phyloP scores from a whole-genome alignment of 2,113 vertebrate genomes.

The Myotis brandtii region DNA sequence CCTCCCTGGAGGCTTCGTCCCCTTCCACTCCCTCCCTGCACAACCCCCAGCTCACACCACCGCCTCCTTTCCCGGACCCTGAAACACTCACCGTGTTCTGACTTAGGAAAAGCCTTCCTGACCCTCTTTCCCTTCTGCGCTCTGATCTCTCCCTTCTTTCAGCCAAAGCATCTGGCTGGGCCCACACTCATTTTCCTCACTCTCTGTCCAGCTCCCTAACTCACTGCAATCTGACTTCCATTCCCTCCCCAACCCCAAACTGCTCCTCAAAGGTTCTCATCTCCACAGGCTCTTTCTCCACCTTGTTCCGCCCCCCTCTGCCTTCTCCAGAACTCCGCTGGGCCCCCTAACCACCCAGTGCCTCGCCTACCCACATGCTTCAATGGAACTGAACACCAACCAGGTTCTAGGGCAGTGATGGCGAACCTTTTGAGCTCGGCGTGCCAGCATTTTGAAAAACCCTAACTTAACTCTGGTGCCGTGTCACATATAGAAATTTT shows the following conservation, averaged over 20 bases:
- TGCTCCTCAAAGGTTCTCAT: background rate
- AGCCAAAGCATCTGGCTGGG: background rate
- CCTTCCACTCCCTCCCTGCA: background rate
- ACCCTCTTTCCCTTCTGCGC: background rate
- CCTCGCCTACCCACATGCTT: background rate
- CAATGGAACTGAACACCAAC: background rate
- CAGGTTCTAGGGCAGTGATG: background rate
- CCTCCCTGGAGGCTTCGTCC: background rate
- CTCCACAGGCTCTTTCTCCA: no score
- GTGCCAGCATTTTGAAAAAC: no score
- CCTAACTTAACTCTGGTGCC: no score
- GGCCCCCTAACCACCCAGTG: background rate
- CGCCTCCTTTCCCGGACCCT: background rate
- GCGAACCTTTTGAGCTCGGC: no score
- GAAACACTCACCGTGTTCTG: background rate
- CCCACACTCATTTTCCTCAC: background rate
- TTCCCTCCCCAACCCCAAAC: background rate
- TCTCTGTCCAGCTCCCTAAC: background rate
- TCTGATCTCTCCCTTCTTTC: background rate
- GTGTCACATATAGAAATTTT: no score
- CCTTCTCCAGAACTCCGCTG: background rate
- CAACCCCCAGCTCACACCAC: background rate
- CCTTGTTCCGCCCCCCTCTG: no score
- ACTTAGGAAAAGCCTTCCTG: background rate
- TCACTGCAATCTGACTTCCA: background rate